These are phyloP conservation scores for Abrostola tripartita DNA, from an alignment of 2,888 invertebrate species.

Conservation along the genomic window DNA sequence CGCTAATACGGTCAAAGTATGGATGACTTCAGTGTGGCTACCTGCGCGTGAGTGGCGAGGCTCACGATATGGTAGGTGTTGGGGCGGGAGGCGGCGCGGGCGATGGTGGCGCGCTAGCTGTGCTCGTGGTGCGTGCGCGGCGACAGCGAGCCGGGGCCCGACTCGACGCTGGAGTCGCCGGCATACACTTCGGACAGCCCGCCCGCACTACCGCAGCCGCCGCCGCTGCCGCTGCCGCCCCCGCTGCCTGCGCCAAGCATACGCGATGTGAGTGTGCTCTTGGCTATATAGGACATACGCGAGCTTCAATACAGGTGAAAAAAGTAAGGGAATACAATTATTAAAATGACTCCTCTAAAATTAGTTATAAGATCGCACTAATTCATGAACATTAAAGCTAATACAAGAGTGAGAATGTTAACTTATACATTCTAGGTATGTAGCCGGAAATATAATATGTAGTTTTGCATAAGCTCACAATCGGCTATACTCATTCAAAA, in stretches of 20 bases:
- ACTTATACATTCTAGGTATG: too few species aligned
- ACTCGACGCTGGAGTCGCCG: conserved; percentile 84
- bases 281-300: conserved; percentile 17
- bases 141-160: conserved; percentile 83
- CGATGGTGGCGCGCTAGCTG: conserved; percentile 76
- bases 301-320: background rate
- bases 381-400: too few species aligned
- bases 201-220: conserved; percentile 81
- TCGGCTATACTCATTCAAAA: too few species aligned
- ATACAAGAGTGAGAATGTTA: too few species aligned
- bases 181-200: conserved; percentile 85
- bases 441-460: too few species aligned
- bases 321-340: too few species aligned
- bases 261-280: conserved; percentile 42
- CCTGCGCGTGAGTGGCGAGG: conserved; percentile 15
- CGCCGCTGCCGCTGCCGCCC: conserved; percentile 68
- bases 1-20: background rate
- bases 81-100: conserved; percentile 15
- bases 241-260: conserved; percentile 58
- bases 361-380: too few species aligned
- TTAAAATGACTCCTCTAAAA: too few species aligned
- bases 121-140: conserved; percentile 84
- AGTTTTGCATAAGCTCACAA: too few species aligned
- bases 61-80: conserved; percentile 40
- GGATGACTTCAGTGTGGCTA: conserved; percentile 22